These are phyloP conservation scores for Varecia variegata DNA, from an alignment of 2,797 vertebrate genomes.

Conservation along the genomic window DNA sequence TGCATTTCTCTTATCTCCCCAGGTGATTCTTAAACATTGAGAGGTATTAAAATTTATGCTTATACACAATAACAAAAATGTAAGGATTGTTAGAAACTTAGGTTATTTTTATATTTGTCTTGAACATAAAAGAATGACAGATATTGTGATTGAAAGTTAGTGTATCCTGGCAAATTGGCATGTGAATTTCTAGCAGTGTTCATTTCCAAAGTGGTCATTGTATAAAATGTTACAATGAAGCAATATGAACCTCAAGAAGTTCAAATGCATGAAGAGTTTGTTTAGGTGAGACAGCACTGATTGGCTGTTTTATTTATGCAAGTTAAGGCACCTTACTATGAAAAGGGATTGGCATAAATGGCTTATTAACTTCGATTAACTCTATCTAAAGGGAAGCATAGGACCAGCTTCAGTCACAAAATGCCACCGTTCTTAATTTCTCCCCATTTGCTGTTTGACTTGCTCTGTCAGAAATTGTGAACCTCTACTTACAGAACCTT, in stretches of 20 bases:
- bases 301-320: constrained; percentile 3
- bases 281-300: not conserved
- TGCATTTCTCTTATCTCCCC: not conserved
- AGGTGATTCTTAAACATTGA: not conserved
- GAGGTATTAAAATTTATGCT: not conserved
- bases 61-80: not conserved
- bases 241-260: not conserved
- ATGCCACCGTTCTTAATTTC: not conserved
- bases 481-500: not conserved
- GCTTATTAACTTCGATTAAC: not conserved
- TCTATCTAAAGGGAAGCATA: not conserved
- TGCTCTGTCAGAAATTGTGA: not conserved
- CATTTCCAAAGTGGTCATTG: not conserved
- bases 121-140: not conserved
- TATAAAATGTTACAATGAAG: not conserved
- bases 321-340: not conserved
- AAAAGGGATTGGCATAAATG: not conserved
- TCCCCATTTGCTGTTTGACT: not conserved
- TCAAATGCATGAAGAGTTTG: not conserved
- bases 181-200: not conserved
- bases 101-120: not conserved
- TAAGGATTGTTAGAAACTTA: not conserved
- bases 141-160: not conserved
- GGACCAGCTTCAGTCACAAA: not conserved
- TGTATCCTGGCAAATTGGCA: not conserved